A percentile compares a stretch with the other conserved stretches of the same genome.
phyloP scores from a whole-genome alignment of 1,140 invertebrate genomes.

The Aricia agestis region DNA sequence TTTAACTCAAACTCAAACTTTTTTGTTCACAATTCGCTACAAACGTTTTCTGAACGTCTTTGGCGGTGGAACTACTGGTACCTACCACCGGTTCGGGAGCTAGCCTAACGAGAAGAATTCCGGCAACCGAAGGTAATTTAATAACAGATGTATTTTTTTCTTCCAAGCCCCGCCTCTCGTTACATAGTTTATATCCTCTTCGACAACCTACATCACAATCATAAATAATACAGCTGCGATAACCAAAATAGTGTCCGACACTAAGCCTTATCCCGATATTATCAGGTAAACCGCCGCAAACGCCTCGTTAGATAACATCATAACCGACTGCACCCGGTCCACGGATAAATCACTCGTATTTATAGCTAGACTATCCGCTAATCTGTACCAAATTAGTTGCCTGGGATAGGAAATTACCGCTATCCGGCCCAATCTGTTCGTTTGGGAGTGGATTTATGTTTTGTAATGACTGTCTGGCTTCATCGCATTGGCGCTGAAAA shows the following conservation, averaged over 20 bases:
- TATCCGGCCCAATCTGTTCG: conserved; percentile 21
- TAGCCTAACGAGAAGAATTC: too few relatives aligned
- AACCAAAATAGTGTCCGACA: background rate
- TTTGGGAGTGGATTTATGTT: conserved; percentile 15
- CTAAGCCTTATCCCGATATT: conserved; percentile 3
- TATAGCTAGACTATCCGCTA: conserved; percentile 38
- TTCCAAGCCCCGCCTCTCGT: too few relatives aligned
- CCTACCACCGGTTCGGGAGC: too few relatives aligned
- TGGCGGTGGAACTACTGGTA: too few relatives aligned
- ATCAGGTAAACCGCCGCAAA: conserved; percentile 11
- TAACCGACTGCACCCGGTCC: conserved; percentile 32
- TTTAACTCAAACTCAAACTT: too few relatives aligned
- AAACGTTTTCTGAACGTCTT: too few relatives aligned
- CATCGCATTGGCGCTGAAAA: background rate
- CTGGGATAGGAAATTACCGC: conserved; percentile 33
- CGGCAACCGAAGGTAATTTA: too few relatives aligned
- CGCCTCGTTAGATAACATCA: conserved; percentile 37
- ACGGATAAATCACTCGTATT: conserved; percentile 43
- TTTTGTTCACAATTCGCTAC: too few relatives aligned
- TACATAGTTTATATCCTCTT: too few relatives aligned
- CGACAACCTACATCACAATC: background rate
- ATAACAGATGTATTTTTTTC: too few relatives aligned
- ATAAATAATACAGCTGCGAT: background rate
- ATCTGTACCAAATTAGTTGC: conserved; percentile 40
- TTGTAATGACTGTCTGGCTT: conserved; percentile 1